Percentiles rank a stretch among this genome's conserved stretches.
Evolutionary conservation across 1,140 invertebrate species (phyloP).

Genomic region (Zaprionus davidi): DNA sequence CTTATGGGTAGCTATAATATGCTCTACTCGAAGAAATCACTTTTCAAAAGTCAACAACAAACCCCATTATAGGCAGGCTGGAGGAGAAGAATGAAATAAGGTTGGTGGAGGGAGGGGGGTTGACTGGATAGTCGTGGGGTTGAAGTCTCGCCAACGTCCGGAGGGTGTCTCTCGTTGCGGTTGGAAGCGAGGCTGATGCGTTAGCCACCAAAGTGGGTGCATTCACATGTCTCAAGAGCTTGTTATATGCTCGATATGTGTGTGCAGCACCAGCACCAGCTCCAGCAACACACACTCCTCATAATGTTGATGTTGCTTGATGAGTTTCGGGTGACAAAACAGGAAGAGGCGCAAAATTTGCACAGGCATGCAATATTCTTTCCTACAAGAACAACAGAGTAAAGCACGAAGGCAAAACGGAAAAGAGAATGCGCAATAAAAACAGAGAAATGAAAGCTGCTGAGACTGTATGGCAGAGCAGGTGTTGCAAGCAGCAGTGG

Average conservation of each 20-base stretch:
- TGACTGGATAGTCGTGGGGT: neutral
- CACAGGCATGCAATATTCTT: constrained; percentile 75
- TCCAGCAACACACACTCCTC: constrained; percentile 7
- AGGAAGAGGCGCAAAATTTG: constrained; percentile 81
- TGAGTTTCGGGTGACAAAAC: constrained; percentile 76
- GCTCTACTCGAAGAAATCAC: constrained; percentile 79
- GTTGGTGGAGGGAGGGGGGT: neutral
- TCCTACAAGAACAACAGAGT: constrained; percentile 37
- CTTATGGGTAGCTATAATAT: constrained; percentile 73
- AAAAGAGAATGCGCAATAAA: neutral
- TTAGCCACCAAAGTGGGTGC: constrained; percentile 83
- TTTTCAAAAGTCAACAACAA: constrained; percentile 82
- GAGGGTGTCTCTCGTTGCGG: constrained; percentile 58
- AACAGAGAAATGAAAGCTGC: neutral
- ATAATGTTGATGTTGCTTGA: constrained; percentile 69
- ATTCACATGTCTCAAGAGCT: constrained; percentile 84
- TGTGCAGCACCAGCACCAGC: constrained; percentile 39
- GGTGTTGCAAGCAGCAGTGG: constrained; percentile 9
- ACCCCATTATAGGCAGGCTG: constrained; percentile 30
- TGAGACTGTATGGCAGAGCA: constrained; percentile 14
- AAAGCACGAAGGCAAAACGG: neutral
- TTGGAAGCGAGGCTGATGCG: constrained; percentile 36
- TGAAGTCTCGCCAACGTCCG: constrained; percentile 30
- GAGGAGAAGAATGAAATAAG: neutral
- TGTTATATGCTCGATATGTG: constrained; percentile 84